These are phyloP conservation scores for Drosophila austrosaltans DNA, from an alignment of 2,888 invertebrate genomes.

Conservation along the genomic window DNA sequence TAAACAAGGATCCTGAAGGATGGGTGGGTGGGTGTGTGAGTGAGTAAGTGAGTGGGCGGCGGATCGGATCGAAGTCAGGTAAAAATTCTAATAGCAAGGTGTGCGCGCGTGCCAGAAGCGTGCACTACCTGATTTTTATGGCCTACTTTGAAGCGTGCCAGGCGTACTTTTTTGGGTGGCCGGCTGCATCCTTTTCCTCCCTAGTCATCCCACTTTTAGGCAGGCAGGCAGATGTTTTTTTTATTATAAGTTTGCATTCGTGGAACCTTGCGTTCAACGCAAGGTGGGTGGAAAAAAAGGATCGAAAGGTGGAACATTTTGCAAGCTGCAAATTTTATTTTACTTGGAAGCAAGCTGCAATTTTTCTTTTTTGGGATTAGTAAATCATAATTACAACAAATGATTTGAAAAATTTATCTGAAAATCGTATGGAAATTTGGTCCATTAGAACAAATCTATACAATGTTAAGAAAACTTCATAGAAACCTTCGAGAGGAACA, in stretches of 20 bases:
- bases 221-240: conserved; percentile 66
- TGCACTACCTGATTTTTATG: conserved; percentile 57
- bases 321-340: conserved; percentile 47
- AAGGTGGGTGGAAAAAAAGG: conserved; percentile 49
- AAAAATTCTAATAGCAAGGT: conserved; percentile 35
- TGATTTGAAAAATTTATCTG: background rate
- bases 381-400: conserved; percentile 26
- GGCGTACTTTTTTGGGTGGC: conserved; percentile 52
- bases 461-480: conserved; percentile 7
- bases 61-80: conserved; percentile 18
- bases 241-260: conserved; percentile 49
- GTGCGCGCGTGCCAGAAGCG: conserved; percentile 63
- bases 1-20: conserved; percentile 46
- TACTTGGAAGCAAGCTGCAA: conserved; percentile 52
- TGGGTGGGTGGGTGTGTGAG: conserved; percentile 14
- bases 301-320: conserved; percentile 43
- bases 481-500: background rate
- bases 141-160: conserved; percentile 61
- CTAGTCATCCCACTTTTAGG: background rate
- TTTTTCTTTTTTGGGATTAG: conserved; percentile 20
- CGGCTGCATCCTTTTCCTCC: conserved; percentile 47
- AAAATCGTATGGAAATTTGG: conserved; percentile 9
- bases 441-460: conserved; percentile 21
- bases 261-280: conserved; percentile 56
- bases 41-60: conserved; percentile 19